Percentiles rank a stretch among this genome's conserved stretches.
phyloP scores from a whole-genome alignment of 1,140 invertebrate genomes.

The Agraylea sexmaculata region DNA sequence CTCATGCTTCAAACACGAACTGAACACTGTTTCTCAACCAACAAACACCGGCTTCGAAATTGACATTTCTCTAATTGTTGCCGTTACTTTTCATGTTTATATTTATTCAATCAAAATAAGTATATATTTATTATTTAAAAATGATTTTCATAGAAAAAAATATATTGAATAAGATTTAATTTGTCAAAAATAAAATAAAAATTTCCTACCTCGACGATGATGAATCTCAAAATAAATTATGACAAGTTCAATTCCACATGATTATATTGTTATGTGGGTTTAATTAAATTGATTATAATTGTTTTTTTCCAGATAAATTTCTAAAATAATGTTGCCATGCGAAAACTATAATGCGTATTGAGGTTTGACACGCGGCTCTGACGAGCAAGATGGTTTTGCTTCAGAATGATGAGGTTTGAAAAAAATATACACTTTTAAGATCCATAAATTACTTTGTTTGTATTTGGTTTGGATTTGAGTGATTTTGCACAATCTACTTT shows the following conservation, averaged over 20 bases:
- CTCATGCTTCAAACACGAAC: too few relatives aligned
- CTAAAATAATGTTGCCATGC: neutral
- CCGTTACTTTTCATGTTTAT: too few relatives aligned
- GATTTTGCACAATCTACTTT: constrained; percentile 11
- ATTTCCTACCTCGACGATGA: neutral
- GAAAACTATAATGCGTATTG: neutral
- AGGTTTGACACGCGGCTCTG: neutral
- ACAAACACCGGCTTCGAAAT: too few relatives aligned
- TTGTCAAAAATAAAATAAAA: constrained; percentile 1
- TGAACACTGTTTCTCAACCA: too few relatives aligned
- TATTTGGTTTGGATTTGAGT: constrained; percentile 8
- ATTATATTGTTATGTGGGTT: constrained; percentile 4
- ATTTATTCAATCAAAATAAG: too few relatives aligned
- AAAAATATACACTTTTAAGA: constrained; percentile 14
- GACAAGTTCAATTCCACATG: neutral
- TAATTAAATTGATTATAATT: neutral
- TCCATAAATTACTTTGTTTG: constrained; percentile 13
- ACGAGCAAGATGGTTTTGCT: constrained; percentile 42
- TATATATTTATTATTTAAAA: too few relatives aligned
- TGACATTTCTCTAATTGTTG: too few relatives aligned
- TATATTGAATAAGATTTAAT: too few relatives aligned
- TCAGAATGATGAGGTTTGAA: constrained; percentile 48
- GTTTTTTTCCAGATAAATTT: neutral
- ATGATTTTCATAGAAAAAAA: too few relatives aligned
- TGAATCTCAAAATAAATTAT: neutral